phyloP scores from a whole-genome alignment of 1,140 invertebrate species.

The Ditylenchus dipsaci region DNA sequence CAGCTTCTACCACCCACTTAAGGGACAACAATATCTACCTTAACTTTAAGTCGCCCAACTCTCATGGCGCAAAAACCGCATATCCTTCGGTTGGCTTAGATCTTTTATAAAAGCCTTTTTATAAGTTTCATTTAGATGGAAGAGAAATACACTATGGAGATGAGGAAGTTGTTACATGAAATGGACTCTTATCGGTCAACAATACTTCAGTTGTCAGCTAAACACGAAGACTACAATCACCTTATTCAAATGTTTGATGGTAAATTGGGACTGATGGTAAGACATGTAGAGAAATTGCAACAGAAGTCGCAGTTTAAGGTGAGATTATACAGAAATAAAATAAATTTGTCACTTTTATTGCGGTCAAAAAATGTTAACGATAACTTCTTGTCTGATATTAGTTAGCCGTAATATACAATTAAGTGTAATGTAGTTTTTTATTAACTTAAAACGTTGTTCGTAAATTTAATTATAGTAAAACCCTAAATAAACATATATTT shows the following conservation, averaged over 20 bases:
- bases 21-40: constrained; percentile 11
- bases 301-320: constrained; percentile 35
- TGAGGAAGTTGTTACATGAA: constrained; percentile 35
- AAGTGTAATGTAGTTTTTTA: too few species aligned
- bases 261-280: constrained; percentile 31
- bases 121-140: constrained; percentile 22
- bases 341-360: too few species aligned
- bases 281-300: constrained; percentile 34
- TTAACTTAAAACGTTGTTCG: too few species aligned
- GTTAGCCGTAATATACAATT: too few species aligned
- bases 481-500: too few species aligned
- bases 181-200: constrained; percentile 30
- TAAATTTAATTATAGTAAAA: too few species aligned
- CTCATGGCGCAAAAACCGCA: constrained; percentile 12
- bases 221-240: constrained; percentile 36
- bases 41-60: constrained; percentile 3
- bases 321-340: neutral
- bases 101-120: constrained; percentile 12
- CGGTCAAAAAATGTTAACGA: neutral
- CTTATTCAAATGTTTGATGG: constrained; percentile 35
- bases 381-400: too few species aligned
- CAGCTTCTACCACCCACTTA: neutral
- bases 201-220: constrained; percentile 19
- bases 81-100: neutral
- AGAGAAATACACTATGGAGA: constrained; percentile 34